phyloP scores from a whole-genome alignment of 2,888 invertebrate genomes.

The Sarcophaga subvicina region DNA sequence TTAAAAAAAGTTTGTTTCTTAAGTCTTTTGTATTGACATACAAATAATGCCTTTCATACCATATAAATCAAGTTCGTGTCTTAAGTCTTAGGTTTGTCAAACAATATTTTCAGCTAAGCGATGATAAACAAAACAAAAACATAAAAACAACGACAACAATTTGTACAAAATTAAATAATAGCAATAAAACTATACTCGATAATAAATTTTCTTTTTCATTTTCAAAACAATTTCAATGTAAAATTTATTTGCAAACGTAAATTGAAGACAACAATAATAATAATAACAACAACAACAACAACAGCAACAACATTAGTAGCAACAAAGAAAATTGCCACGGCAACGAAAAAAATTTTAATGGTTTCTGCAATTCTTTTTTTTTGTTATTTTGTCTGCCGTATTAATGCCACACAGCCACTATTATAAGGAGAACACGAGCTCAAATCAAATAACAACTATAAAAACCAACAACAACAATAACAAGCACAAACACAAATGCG shows the following conservation, averaged over 20 bases:
- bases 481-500: conserved; percentile 44
- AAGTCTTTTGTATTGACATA: conserved; percentile 40
- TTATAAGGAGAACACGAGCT: conserved; percentile 52
- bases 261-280: conserved; percentile 36
- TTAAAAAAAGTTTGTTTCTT: conserved; percentile 36
- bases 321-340: conserved; percentile 30
- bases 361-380: conserved; percentile 34
- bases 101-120: not conserved
- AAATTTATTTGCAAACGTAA: conserved; percentile 59
- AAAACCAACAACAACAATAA: not conserved
- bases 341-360: conserved; percentile 60
- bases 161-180: conserved; percentile 67
- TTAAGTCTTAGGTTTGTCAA: conserved; percentile 52
- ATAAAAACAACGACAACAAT: conserved; percentile 39
- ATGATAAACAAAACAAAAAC: not conserved
- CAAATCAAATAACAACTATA: conserved; percentile 21
- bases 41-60: not conserved
- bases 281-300: conserved; percentile 4
- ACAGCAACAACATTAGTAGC: conserved; percentile 20
- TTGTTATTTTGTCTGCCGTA: not conserved
- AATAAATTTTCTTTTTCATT: conserved; percentile 60
- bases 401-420: conserved; percentile 63
- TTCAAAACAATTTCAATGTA: conserved; percentile 55
- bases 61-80: conserved; percentile 43
- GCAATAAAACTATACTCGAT: conserved; percentile 51